A percentile compares a stretch with the other conserved stretches of the same genome.
Conservation (phyloP, 2,113 vertebrate species). For the Psittacara wagleri region DNA sequence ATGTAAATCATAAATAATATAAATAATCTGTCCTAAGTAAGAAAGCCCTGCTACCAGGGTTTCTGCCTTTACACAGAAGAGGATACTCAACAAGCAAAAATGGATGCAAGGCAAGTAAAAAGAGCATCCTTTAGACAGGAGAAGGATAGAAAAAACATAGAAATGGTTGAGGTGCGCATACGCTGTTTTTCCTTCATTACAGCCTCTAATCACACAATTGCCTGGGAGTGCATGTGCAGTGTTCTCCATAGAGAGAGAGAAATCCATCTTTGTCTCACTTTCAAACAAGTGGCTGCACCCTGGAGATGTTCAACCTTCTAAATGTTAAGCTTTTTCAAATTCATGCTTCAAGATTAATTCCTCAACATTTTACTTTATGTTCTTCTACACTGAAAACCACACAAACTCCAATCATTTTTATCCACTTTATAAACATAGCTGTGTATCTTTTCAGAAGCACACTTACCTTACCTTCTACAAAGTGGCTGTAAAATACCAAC, state of each 20-base stretch:
- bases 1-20: not conserved
- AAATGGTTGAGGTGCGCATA: not conserved
- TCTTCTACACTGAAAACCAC: not conserved
- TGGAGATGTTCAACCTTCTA: not conserved
- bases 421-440: not conserved
- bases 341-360: not conserved
- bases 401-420: not conserved
- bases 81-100: not conserved
- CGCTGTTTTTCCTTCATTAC: not conserved
- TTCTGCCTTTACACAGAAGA: not conserved
- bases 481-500: not conserved
- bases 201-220: not conserved
- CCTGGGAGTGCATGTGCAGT: rapidly evolving
- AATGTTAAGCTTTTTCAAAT: not conserved
- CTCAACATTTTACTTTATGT: not conserved
- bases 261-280: not conserved
- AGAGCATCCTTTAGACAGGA: not conserved
- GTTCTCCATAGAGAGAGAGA: not conserved
- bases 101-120: not conserved
- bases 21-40: not conserved
- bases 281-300: not conserved
- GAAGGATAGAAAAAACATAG: not conserved
- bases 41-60: not conserved
- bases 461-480: not conserved
- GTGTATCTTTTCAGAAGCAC: not conserved